A percentile compares a stretch with the other conserved stretches of the same genome.
phyloP scores from a whole-genome alignment of 1,140 invertebrate species.

The Drosophila kepulauana region DNA sequence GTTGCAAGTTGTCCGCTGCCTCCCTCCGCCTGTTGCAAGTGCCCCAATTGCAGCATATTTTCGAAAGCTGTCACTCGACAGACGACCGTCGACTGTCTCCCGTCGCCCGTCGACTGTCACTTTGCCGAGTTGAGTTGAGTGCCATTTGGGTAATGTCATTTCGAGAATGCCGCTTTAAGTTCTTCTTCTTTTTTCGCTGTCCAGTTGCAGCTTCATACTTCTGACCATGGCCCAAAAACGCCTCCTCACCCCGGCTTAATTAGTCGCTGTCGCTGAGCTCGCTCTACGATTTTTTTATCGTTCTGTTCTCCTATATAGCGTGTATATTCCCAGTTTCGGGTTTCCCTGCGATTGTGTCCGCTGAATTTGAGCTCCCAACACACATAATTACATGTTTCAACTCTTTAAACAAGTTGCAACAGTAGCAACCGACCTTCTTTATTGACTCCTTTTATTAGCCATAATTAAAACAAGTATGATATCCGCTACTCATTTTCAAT shows the following conservation, averaged over 20 bases:
- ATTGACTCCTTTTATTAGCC: neutral
- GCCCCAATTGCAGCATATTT: slow-evolving; percentile 12
- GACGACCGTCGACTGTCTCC: neutral
- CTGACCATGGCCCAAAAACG: neutral
- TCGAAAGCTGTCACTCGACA: slow-evolving; percentile 15
- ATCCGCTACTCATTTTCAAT: too few relatives aligned
- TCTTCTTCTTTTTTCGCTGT: too few relatives aligned
- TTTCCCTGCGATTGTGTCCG: neutral
- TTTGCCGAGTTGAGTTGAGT: slow-evolving; percentile 16
- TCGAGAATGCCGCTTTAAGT: neutral
- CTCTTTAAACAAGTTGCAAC: neutral
- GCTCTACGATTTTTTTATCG: neutral
- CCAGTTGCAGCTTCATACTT: neutral
- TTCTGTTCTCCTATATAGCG: too few relatives aligned
- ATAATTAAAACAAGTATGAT: neutral
- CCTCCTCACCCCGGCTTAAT: neutral
- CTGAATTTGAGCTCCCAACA: neutral
- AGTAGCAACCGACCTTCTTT: too few relatives aligned
- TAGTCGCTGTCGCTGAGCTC: neutral
- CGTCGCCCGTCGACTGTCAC: slow-evolving; percentile 4
- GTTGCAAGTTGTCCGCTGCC: slow-evolving; percentile 7
- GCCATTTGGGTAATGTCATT: slow-evolving; percentile 14
- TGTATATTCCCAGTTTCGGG: too few relatives aligned
- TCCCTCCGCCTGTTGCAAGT: neutral
- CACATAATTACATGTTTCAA: neutral